These are phyloP conservation scores for Eupsittula cactorum DNA, from an alignment of 2,113 vertebrate species.

Conservation along the genomic window DNA sequence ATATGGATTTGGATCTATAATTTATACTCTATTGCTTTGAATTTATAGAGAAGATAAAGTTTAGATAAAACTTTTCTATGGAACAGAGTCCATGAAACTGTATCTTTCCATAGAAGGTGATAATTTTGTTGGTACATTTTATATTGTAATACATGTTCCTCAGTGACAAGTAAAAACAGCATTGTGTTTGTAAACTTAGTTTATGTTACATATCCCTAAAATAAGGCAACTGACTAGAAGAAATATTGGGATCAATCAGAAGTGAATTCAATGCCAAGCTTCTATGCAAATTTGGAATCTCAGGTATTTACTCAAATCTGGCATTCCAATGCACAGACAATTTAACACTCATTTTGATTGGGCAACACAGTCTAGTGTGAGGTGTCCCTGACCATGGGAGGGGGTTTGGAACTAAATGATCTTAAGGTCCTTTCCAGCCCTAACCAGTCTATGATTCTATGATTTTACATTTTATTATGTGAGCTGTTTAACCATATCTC, in stretches of 20 bases:
- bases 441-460: not conserved
- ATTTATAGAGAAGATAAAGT: not conserved
- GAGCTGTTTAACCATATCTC: not conserved
- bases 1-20: not conserved
- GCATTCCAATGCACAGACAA: not conserved
- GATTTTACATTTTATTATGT: not conserved
- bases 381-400: too few relatives aligned
- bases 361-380: not conserved
- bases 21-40: not conserved
- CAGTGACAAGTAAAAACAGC: not conserved
- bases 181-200: not conserved
- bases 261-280: not conserved
- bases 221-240: not conserved
- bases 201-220: not conserved
- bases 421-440: not conserved
- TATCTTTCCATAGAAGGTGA: not conserved
- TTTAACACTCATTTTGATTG: not conserved
- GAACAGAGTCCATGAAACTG: not conserved
- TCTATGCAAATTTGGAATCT: not conserved
- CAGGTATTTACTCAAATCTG: not conserved
- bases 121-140: not conserved
- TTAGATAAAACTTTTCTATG: not conserved
- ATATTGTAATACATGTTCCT: not conserved
- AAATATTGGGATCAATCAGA: not conserved
- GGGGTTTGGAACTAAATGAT: not conserved